These are phyloP conservation scores for Brachypodius melanocephalos DNA, from an alignment of 2,113 vertebrate species.

Conservation along the genomic window DNA sequence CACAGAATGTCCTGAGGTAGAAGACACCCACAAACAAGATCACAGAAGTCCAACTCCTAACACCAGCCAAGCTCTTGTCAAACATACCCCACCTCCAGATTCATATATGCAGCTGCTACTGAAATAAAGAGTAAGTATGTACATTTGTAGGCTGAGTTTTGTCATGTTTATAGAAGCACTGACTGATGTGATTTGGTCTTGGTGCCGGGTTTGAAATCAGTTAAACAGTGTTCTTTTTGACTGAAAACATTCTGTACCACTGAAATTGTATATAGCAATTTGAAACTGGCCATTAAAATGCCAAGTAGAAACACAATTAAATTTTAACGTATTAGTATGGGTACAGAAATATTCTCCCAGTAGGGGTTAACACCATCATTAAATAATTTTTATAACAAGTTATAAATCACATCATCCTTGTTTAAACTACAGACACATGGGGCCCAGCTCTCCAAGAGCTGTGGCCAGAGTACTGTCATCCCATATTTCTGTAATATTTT, in stretches of 20 bases:
- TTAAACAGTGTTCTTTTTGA: background rate
- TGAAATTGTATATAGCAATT: background rate
- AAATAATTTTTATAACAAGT: background rate
- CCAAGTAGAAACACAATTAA: background rate
- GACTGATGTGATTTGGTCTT: background rate
- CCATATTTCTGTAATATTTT: background rate
- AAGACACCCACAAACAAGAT: background rate
- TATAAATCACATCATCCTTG: background rate
- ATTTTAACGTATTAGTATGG: background rate
- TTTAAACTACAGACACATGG: background rate
- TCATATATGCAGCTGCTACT: background rate
- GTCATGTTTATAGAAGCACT: background rate
- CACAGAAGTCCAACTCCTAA: background rate
- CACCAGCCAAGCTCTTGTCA: background rate
- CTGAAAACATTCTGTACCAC: background rate
- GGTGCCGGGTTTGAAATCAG: background rate
- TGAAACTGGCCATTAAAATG: background rate
- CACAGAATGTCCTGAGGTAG: background rate
- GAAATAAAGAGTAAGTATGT: background rate
- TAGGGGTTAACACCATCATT: background rate
- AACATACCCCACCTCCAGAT: background rate
- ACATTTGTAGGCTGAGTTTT: background rate
- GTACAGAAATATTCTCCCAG: background rate
- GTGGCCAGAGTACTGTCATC: background rate
- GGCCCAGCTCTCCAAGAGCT: background rate